Evolutionary conservation across 2,888 invertebrate species (phyloP).

Genomic region (Brachypalpus laphriformis): DNA sequence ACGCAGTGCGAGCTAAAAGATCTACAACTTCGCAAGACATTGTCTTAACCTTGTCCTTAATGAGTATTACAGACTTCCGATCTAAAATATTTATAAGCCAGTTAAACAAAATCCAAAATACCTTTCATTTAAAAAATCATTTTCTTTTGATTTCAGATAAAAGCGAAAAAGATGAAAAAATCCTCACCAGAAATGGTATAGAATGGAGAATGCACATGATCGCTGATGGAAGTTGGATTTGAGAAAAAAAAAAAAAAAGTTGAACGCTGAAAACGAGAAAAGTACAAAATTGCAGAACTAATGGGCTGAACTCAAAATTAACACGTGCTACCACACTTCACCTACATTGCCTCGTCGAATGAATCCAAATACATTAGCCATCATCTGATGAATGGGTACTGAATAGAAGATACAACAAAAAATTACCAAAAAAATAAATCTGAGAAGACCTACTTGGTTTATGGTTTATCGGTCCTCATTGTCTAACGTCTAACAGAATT

Average conservation of each 20-base stretch:
- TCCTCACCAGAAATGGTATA: constrained; percentile 78
- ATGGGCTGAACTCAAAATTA: constrained; percentile 32
- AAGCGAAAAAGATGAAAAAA: constrained; percentile 80
- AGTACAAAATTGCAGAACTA: constrained; percentile 33
- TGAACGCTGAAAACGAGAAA: not conserved
- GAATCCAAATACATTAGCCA: constrained; percentile 29
- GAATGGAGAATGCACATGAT: constrained; percentile 14
- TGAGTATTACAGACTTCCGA: not conserved
- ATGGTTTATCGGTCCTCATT: not conserved
- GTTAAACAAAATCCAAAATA: not conserved
- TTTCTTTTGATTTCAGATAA: constrained; percentile 75
- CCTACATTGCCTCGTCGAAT: constrained; percentile 30
- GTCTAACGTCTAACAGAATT: constrained; percentile 38
- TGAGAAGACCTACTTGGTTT: constrained; percentile 44
- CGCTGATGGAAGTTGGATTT: constrained; percentile 14
- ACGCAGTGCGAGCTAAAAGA: not conserved
- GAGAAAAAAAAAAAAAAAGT: not conserved
- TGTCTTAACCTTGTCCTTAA: not conserved
- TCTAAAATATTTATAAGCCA: not conserved
- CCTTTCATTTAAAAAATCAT: not conserved
- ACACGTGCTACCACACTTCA: constrained; percentile 36
- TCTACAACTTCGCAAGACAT: not conserved
- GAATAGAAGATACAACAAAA: constrained; percentile 9
- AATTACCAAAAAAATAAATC: constrained; percentile 1
- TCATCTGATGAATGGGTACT: constrained; percentile 26